Percentiles rank a stretch among this genome's conserved stretches.
phyloP scores from a whole-genome alignment of 1,140 invertebrate species.

The Amyelois transitella region DNA sequence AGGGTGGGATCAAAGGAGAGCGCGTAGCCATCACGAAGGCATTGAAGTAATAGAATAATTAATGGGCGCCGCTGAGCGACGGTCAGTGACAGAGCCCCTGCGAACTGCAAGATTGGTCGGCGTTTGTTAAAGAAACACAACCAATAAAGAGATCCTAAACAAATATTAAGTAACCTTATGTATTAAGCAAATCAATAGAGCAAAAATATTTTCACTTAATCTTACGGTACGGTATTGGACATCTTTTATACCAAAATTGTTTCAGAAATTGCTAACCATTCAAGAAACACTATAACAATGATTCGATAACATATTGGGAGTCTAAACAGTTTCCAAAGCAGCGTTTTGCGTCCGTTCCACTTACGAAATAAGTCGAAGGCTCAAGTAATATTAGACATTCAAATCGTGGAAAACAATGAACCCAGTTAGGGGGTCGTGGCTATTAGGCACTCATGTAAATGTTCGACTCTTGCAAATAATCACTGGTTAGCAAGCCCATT shows the following conservation, averaged over 20 bases:
- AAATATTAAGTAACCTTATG: neutral
- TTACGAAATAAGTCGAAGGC: conserved; percentile 47
- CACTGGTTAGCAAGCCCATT: conserved; percentile 35
- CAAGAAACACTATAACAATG: neutral
- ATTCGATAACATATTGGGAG: neutral
- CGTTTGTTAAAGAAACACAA: conserved; percentile 14
- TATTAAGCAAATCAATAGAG: neutral
- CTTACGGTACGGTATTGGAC: neutral
- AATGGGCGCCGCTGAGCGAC: conserved; percentile 40
- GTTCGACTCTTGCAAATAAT: conserved; percentile 46
- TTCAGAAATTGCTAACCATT: neutral
- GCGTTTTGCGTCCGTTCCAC: conserved; percentile 33
- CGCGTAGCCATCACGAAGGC: conserved; percentile 37
- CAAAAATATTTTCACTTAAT: neutral
- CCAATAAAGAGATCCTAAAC: conserved; percentile 23
- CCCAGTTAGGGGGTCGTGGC: conserved; percentile 35
- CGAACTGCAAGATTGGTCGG: conserved; percentile 3
- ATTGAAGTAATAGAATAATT: conserved; percentile 61
- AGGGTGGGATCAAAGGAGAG: conserved; percentile 37
- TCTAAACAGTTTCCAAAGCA: conserved; percentile 30
- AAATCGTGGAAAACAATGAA: conserved; percentile 48
- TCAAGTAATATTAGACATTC: conserved; percentile 48
- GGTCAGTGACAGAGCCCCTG: conserved; percentile 41
- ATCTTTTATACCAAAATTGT: neutral
- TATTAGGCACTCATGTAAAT: conserved; percentile 45